Conservation (phyloP, 2,797 vertebrate genomes). For the Saguinus oedipus region DNA sequence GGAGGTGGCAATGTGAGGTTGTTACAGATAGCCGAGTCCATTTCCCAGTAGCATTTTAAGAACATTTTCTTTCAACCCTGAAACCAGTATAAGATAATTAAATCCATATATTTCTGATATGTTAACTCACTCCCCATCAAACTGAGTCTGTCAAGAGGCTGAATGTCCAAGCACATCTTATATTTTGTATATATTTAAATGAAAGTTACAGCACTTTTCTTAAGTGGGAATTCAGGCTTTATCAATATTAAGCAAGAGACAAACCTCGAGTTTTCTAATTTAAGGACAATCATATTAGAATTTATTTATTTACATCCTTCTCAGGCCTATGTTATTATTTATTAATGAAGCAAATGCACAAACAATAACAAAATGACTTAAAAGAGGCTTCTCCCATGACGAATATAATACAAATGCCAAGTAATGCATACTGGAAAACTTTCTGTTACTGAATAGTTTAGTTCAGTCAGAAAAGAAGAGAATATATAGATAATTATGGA, state of each 20-base stretch:
- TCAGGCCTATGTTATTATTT: background rate
- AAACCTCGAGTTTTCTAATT: constrained; percentile 36
- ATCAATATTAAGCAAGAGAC: constrained; percentile 36
- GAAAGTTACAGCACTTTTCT: constrained; percentile 15
- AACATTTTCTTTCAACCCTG: background rate
- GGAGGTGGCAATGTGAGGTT: background rate
- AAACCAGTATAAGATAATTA: constrained; percentile 11
- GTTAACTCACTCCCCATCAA: constrained; percentile 30
- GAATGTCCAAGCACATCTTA: background rate
- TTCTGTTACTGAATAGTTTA: constrained; percentile 48
- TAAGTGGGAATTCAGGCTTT: background rate
- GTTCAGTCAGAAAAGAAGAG: background rate
- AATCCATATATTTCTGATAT: constrained; percentile 36
- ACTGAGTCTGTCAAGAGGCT: background rate
- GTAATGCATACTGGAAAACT: constrained; percentile 18
- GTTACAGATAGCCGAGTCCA: background rate
- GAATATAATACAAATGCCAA: constrained; percentile 26
- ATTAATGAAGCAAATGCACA: background rate
- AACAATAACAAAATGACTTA: constrained; percentile 8
- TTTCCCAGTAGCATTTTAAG: background rate
- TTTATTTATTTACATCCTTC: constrained; percentile 5
- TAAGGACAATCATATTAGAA: constrained; percentile 22
- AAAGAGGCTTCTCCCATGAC: background rate
- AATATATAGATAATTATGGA: constrained; percentile 28
- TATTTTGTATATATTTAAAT: constrained; percentile 54